These are phyloP conservation scores for Simalia tracyae DNA, from an alignment of 2,797 vertebrate genomes.

Conservation along the genomic window DNA sequence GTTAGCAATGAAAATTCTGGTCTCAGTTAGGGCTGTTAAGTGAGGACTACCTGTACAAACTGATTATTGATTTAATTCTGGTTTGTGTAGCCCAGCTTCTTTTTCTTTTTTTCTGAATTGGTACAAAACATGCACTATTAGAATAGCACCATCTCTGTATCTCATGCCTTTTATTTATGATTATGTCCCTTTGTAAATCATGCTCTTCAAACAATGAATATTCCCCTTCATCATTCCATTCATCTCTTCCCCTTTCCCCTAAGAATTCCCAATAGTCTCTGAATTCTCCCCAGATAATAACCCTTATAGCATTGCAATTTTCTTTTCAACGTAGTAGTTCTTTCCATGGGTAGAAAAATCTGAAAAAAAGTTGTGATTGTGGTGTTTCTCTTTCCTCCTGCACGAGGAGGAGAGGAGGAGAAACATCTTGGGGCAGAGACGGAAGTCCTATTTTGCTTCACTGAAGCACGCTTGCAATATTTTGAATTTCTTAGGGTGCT, in stretches of 20 bases:
- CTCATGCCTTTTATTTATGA: neutral
- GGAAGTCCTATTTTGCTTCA: neutral
- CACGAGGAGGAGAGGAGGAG: neutral
- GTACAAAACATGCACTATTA: neutral
- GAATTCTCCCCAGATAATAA: neutral
- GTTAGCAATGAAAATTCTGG: neutral
- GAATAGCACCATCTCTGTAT: neutral
- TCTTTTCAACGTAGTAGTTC: neutral
- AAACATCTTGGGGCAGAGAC: neutral
- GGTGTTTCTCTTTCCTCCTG: neutral
- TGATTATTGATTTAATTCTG: neutral
- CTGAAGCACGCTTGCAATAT: neutral
- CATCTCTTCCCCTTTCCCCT: neutral
- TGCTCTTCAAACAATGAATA: neutral
- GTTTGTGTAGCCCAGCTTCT: neutral
- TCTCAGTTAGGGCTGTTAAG: neutral
- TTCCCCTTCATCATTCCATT: neutral
- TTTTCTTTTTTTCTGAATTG: neutral
- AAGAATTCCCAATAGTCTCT: neutral
- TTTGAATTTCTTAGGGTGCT: neutral
- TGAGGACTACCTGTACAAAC: neutral
- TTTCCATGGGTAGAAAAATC: neutral
- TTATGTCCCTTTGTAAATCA: neutral
- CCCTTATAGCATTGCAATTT: neutral
- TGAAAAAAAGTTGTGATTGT: neutral